Evolutionary conservation across 1,140 invertebrate species (phyloP), one percentile per base, ranked within the genome.

Genomic region (Caenorhabditis tropicalis): DNA sequence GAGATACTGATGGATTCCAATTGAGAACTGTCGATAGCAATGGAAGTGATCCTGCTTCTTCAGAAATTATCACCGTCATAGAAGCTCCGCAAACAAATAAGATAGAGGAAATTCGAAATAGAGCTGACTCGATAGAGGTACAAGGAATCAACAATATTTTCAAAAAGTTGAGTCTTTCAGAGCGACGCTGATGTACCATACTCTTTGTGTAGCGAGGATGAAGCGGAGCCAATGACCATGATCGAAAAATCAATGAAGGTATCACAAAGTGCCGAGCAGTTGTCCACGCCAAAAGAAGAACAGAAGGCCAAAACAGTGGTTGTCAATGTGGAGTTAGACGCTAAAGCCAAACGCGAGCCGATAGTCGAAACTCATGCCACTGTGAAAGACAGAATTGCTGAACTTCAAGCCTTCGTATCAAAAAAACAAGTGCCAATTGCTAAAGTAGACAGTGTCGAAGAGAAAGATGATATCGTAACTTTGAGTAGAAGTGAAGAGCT

Each of bases 191-290:
- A 74, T 74, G 36, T 74, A 12, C 65, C 65, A 24, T 74, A 74
- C 36, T 74, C 65, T 33, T 21, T 74, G 5, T 74, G 65, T 36
- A 74, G 65, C 27, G 65, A 74, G 43, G 65, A 74, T 21, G 65
- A 74, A 74, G 65, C 36, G 4, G 65, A 74, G 16, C 65, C 65
- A 31, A 74, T 74, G 65, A 74, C 65, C 12, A 74, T 74, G 65
- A 74, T 74, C 1, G 65, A 74, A 39, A 74, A 74, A 12, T 74
- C 65, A 10, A 74, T 74, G 65, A 74, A 74, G 43, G 19, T 12
- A 36, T 43, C 36, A 10, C 65, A 74, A 7, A 74, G 36, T 9
- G 65, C 65, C n/a, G 36, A 74, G 36, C 33, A 74, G 15, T 24
- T 43, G n/a, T 74, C 36, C 5, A 24, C 16, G 9, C n/a, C n/a